Evolutionary conservation across 2,113 vertebrate species (phyloP).

Genomic region (Choloepus hoffmanni): DNA sequence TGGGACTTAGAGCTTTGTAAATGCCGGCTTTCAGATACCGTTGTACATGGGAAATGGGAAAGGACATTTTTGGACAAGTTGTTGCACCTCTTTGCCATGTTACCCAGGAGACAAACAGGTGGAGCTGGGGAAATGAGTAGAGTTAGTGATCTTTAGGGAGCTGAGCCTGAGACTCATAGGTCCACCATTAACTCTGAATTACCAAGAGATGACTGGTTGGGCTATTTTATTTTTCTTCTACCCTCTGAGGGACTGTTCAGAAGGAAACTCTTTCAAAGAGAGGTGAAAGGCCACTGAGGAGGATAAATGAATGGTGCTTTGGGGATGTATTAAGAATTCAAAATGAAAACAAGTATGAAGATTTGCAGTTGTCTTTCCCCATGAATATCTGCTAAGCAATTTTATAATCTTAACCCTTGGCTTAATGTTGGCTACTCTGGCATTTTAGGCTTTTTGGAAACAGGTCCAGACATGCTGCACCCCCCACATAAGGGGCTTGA

Average conservation of each 20-base stretch:
- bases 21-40: neutral
- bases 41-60: neutral
- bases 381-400: neutral
- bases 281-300: neutral
- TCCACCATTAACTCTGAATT: neutral
- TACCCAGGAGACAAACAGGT: neutral
- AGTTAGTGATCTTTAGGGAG: neutral
- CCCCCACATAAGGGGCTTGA: neutral
- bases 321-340: conserved; percentile 23
- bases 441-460: neutral
- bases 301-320: neutral
- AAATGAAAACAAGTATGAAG: neutral
- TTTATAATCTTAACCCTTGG: neutral
- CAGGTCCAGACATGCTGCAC: neutral
- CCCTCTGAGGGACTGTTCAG: neutral
- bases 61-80: neutral
- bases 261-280: neutral
- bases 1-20: neutral
- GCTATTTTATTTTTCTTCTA: neutral
- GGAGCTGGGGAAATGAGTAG: neutral
- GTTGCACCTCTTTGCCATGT: neutral
- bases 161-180: neutral
- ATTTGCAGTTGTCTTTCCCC: neutral
- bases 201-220: neutral
- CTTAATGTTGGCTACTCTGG: neutral